phyloP scores from a whole-genome alignment of 2,797 vertebrate genomes.

The Sternotherus odoratus region DNA sequence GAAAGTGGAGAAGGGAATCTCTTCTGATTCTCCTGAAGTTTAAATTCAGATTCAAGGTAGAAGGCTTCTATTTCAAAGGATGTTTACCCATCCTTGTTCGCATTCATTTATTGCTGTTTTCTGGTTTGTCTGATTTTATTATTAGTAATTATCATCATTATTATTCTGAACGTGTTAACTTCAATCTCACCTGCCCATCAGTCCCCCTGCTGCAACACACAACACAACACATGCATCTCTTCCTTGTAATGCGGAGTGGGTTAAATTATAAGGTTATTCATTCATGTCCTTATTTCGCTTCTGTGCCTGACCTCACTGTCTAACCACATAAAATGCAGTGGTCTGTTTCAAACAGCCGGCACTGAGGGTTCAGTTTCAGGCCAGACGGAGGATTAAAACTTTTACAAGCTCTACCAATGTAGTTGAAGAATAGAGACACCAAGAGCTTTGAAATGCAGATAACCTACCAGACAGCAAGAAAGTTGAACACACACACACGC shows the following conservation, averaged over 20 bases:
- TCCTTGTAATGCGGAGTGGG: neutral
- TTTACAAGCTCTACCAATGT: slow-evolving; percentile 63
- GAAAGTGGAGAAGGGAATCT: neutral
- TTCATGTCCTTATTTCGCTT: slow-evolving; percentile 23
- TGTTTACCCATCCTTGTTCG: neutral
- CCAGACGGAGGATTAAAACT: slow-evolving; percentile 47
- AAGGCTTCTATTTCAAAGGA: neutral
- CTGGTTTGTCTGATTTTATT: rapidly evolving
- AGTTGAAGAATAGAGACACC: slow-evolving; percentile 55
- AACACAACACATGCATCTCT: neutral
- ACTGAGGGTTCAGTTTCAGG: slow-evolving; percentile 16
- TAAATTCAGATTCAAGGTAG: neutral
- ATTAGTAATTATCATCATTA: neutral
- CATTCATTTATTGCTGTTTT: rapidly evolving
- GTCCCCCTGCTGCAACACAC: neutral
- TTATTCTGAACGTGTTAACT: neutral
- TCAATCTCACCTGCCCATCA: neutral
- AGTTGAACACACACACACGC: slow-evolving; percentile 31
- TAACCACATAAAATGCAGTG: slow-evolving; percentile 5
- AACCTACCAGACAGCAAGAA: slow-evolving; percentile 51
- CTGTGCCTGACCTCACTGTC: slow-evolving; percentile 16
- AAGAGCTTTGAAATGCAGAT: slow-evolving; percentile 60
- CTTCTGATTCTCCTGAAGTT: rapidly evolving
- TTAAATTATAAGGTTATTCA: slow-evolving; percentile 49
- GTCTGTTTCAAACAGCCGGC: slow-evolving; percentile 28